Percentiles rank a stretch among this genome's conserved stretches.
These are phyloP conservation scores for Cerceris ruficornis DNA, from an alignment of 2,888 invertebrate genomes.

Conservation along the genomic window DNA sequence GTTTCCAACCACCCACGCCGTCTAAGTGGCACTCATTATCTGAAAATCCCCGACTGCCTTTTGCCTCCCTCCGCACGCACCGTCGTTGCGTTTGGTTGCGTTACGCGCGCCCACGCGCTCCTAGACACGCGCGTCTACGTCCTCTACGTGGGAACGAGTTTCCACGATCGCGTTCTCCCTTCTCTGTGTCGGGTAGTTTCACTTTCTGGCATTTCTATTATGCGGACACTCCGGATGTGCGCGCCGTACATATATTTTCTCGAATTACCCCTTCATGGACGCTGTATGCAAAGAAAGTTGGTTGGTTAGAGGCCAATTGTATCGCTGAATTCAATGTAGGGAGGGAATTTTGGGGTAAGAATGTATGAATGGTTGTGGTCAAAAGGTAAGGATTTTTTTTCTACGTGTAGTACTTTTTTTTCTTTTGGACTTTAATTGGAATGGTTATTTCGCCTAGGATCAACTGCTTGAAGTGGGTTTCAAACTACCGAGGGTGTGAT, in stretches of 20 bases:
- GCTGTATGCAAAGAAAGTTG: slow-evolving; percentile 46
- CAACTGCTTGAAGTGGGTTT: too few relatives aligned
- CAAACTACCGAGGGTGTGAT: too few relatives aligned
- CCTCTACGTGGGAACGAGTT: slow-evolving; percentile 38
- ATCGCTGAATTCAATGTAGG: too few relatives aligned
- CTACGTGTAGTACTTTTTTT: too few relatives aligned
- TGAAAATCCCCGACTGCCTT: slow-evolving; percentile 56
- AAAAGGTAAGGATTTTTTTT: too few relatives aligned
- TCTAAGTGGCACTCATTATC: slow-evolving; percentile 62
- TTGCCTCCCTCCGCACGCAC: slow-evolving; percentile 32
- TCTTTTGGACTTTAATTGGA: too few relatives aligned
- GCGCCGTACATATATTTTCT: slow-evolving; percentile 48
- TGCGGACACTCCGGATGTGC: slow-evolving; percentile 57
- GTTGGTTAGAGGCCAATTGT: too few relatives aligned
- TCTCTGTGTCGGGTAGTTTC: slow-evolving; percentile 47
- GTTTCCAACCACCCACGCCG: slow-evolving; percentile 68
- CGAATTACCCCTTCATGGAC: slow-evolving; percentile 58
- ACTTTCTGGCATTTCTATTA: slow-evolving; percentile 66
- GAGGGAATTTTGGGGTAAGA: too few relatives aligned
- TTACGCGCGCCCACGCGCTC: slow-evolving; percentile 47
- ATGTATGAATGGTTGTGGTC: too few relatives aligned
- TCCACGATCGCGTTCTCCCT: slow-evolving; percentile 27
- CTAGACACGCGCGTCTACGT: slow-evolving; percentile 38
- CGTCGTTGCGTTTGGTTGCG: slow-evolving; percentile 20
- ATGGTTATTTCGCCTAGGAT: too few relatives aligned